These are phyloP conservation scores for Drosophila mimetica DNA, from an alignment of 2,888 invertebrate species.

Conservation along the genomic window DNA sequence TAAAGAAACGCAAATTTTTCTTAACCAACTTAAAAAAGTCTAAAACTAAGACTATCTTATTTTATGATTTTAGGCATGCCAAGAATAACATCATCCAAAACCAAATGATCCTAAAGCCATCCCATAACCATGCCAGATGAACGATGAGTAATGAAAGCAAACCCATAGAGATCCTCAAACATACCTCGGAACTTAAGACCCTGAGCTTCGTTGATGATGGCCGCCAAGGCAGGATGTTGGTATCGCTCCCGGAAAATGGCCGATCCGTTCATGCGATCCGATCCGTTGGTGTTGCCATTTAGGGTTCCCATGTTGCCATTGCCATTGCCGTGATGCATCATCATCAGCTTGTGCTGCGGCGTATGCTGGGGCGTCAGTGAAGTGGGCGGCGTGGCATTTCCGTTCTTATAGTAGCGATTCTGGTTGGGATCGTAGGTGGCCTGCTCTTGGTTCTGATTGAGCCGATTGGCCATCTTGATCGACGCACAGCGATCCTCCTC, in stretches of 20 bases:
- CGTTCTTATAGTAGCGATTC: conserved; percentile 83
- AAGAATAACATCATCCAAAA: not conserved
- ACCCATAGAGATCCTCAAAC: conserved; percentile 17
- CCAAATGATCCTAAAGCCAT: conserved; percentile 25
- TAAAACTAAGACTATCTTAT: no score
- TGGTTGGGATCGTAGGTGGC: conserved; percentile 83
- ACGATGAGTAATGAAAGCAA: conserved; percentile 24
- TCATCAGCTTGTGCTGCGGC: conserved; percentile 78
- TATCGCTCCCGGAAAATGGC: conserved; percentile 83
- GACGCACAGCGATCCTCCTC: conserved; percentile 83
- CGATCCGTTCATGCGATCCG: conserved; percentile 73
- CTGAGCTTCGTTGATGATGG: conserved; percentile 84
- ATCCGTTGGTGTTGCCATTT: conserved; percentile 61
- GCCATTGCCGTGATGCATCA: conserved; percentile 64
- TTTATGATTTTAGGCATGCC: conserved; percentile 1
- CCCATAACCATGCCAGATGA: conserved; percentile 40
- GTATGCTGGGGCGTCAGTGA: conserved; percentile 80
- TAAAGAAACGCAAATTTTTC: no score
- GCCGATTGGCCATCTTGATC: conserved; percentile 80
- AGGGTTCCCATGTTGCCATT: conserved; percentile 74
- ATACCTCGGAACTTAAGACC: conserved; percentile 84
- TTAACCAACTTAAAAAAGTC: no score
- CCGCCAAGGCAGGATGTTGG: conserved; percentile 84
- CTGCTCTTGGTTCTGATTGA: conserved; percentile 77
- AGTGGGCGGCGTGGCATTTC: conserved; percentile 68